Evolutionary conservation across 2,888 invertebrate species (phyloP).

Genomic region (Oscheius myriophilus): DNA sequence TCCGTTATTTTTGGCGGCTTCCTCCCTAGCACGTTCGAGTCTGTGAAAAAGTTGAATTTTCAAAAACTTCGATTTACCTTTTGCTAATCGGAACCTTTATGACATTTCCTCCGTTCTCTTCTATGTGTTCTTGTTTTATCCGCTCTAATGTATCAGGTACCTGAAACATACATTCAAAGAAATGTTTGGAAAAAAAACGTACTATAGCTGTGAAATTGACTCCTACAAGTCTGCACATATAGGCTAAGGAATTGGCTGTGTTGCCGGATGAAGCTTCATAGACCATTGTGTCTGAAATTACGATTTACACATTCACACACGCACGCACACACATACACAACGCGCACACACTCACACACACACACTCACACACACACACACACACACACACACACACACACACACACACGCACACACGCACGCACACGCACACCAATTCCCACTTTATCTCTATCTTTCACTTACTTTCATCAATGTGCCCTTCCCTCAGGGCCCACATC

Average conservation of each 20-base stretch:
- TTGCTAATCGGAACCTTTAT: constrained; percentile 38
- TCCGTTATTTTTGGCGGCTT: constrained; percentile 39
- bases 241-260: constrained; percentile 62
- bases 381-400: too few relatives aligned
- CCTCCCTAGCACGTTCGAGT: constrained; percentile 32
- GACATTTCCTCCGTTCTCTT: constrained; percentile 36
- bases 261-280: constrained; percentile 65
- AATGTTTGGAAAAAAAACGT: constrained; percentile 13
- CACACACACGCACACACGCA: too few relatives aligned
- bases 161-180: too few relatives aligned
- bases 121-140: constrained; percentile 38
- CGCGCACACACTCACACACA: too few relatives aligned
- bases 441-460: too few relatives aligned
- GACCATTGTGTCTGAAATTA: constrained; percentile 44
- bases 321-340: too few relatives aligned
- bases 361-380: too few relatives aligned
- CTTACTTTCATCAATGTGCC: constrained; percentile 37
- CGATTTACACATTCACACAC: not conserved
- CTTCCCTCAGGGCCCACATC: constrained; percentile 54
- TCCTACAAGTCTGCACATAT: constrained; percentile 56
- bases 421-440: too few relatives aligned
- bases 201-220: constrained; percentile 58
- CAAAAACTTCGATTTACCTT: constrained; percentile 20
- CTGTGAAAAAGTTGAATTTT: constrained; percentile 7
- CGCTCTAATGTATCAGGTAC: constrained; percentile 46